Evolutionary conservation across 2,797 vertebrate species (phyloP).

Genomic region (Ptychadena robeensis): DNA sequence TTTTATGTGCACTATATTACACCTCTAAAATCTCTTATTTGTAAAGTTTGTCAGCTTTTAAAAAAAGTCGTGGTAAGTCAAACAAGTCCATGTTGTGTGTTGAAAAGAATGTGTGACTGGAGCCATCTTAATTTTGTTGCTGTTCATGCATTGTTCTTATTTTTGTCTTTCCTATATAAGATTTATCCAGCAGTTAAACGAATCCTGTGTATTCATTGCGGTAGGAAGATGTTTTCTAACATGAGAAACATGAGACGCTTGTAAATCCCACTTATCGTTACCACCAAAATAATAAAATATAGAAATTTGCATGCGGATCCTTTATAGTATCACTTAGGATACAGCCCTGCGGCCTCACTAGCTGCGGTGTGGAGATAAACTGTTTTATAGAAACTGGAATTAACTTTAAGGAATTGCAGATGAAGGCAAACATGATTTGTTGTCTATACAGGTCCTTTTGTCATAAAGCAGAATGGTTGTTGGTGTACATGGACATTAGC

Average conservation of each 20-base stretch:
- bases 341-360: slow-evolving; percentile 13
- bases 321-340: slow-evolving; percentile 17
- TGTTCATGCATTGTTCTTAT: slow-evolving; percentile 4
- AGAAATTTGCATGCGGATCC: slow-evolving; percentile 10
- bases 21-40: background rate
- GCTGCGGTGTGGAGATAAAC: slow-evolving; percentile 47
- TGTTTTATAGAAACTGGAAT: slow-evolving; percentile 35
- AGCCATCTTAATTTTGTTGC: background rate
- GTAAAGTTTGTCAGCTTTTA: background rate
- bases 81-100: background rate
- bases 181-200: slow-evolving; percentile 29
- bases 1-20: no score
- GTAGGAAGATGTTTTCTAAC: background rate
- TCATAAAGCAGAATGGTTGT: no score
- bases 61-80: background rate
- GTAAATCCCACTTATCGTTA: slow-evolving; percentile 4
- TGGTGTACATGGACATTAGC: no score
- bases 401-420: slow-evolving; percentile 9
- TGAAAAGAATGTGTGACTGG: background rate
- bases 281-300: slow-evolving; percentile 35
- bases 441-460: background rate
- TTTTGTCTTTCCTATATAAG: slow-evolving; percentile 20
- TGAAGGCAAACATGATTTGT: slow-evolving; percentile 5
- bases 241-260: background rate
- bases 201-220: slow-evolving; percentile 21